Base-by-base conservation (phyloP, 1,140 invertebrate genomes). In the Sesamia nonagrioides region DNA sequence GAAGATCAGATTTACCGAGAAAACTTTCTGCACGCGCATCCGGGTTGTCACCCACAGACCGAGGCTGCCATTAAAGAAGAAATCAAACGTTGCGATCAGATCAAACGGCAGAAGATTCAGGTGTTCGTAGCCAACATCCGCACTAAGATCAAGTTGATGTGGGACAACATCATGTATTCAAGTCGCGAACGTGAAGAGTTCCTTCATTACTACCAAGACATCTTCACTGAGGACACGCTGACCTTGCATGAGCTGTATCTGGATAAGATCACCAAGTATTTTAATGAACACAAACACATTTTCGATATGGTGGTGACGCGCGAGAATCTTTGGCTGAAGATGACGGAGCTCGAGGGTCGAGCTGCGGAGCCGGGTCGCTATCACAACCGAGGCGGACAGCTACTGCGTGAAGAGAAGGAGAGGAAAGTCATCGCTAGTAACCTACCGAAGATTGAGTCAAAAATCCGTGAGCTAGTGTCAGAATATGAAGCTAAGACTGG, bases 401-500 rank as follows among this genome's bases (percentile, higher is more conserved):
- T 99, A 8, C 92, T 99, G 0, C 95, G 96, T 35, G 98, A 98
- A 89, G 98, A 98, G 91, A 98, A 97, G 83, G 97, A 98, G 84
- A 95, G 98, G 9, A 98, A 98, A 87, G 90, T 93, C 4, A 96
- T 97, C 15, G 93, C 96, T 1, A 96, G 95, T 54, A 97, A 97
- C 72, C 83, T 97, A 54, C 96, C 96, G 0, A 97, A 97, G 92
- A 96, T 97, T 33, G 96, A 97, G 89, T 94, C 94, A 2, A 95
- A 96, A 86, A 95, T 97, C 0, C 91, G 90, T 0, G 91, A 95
- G 1, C 75, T 96, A 45, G 95, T 96, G 27, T 82, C 94, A n/a
- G 89, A 96, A 4, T 97, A 96, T 85, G 95, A 96, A 84, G 82
- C 82, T 0, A 89, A 89, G 18, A 93, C 95, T 50, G 95, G 95